Percentiles rank a stretch among this genome's conserved stretches.
Conservation (phyloP, 2,888 invertebrate genomes). For the Limnephilus auricula region DNA sequence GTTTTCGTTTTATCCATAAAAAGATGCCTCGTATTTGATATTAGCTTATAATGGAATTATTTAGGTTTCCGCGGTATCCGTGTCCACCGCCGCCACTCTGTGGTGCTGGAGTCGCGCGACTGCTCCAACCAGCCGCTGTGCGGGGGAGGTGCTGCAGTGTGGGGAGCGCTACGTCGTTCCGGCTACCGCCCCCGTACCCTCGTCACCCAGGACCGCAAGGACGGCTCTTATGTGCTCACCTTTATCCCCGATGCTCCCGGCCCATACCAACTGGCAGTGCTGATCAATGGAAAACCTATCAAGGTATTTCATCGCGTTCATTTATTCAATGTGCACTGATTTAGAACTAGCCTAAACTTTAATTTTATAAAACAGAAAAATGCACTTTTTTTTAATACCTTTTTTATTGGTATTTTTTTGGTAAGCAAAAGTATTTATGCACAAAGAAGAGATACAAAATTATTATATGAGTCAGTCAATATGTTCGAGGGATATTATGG, state of each 20-base stretch:
- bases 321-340: neutral
- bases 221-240: conserved; percentile 81
- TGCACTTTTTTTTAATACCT: too few relatives aligned
- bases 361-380: too few relatives aligned
- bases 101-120: conserved; percentile 80
- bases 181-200: conserved; percentile 75
- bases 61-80: conserved; percentile 79
- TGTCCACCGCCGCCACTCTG: conserved; percentile 80
- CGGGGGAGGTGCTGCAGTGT: conserved; percentile 73
- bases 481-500: too few relatives aligned
- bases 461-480: too few relatives aligned
- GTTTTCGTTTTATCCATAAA: neutral
- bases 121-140: conserved; percentile 80
- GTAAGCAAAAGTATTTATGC: too few relatives aligned
- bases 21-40: too few relatives aligned
- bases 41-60: neutral
- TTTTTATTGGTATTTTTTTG: too few relatives aligned
- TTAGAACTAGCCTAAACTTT: neutral
- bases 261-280: conserved; percentile 79
- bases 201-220: conserved; percentile 79
- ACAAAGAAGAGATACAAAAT: too few relatives aligned
- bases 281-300: conserved; percentile 81
- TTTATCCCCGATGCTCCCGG: conserved; percentile 83
- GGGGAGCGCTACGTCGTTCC: conserved; percentile 77
- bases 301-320: conserved; percentile 74